These are phyloP conservation scores for Loris lydekkerianus DNA, from an alignment of 2,797 vertebrate species.

Conservation along the genomic window DNA sequence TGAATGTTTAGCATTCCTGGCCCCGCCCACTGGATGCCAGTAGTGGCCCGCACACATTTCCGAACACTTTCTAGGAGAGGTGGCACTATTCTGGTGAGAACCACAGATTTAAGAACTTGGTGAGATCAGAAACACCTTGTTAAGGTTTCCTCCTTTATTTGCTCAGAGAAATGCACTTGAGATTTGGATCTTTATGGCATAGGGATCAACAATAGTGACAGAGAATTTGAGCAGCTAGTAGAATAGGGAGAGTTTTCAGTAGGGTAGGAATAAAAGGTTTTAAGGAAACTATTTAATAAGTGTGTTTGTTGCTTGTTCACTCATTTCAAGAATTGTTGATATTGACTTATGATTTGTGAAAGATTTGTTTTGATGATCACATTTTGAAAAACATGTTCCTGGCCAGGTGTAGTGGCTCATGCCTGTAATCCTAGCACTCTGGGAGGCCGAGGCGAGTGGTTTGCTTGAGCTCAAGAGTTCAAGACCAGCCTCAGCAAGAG, in stretches of 20 bases:
- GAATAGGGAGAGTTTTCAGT: conserved; percentile 37
- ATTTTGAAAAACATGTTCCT: conserved; percentile 63
- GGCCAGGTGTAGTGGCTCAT: too few relatives aligned
- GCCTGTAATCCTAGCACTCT: too few relatives aligned
- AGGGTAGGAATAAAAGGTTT: conserved; percentile 21
- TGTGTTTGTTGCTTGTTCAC: conserved; percentile 3
- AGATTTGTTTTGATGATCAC: conserved; percentile 65
- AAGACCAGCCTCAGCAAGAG: too few relatives aligned
- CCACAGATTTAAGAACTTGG: conserved; percentile 31
- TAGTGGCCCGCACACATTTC: conserved; percentile 40
- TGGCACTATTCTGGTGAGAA: not conserved
- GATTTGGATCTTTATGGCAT: conserved; percentile 38
- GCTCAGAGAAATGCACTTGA: conserved; percentile 38
- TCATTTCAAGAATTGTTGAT: conserved; percentile 49
- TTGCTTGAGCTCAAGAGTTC: too few relatives aligned
- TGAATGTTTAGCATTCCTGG: conserved; percentile 57
- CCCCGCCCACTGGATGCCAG: not conserved
- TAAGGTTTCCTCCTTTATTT: conserved; percentile 45
- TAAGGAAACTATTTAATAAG: conserved; percentile 57
- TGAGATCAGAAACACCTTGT: conserved; percentile 24
- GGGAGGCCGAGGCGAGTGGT: too few relatives aligned
- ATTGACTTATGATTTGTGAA: conserved; percentile 55
- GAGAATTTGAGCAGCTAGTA: conserved; percentile 23
- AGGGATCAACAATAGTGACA: not conserved
- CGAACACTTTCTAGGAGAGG: conserved; percentile 10